A percentile compares a stretch with the other conserved stretches of the same genome.
Evolutionary conservation across 2,888 invertebrate genomes (phyloP).

Genomic region (Hofmannophila pseudospretella): DNA sequence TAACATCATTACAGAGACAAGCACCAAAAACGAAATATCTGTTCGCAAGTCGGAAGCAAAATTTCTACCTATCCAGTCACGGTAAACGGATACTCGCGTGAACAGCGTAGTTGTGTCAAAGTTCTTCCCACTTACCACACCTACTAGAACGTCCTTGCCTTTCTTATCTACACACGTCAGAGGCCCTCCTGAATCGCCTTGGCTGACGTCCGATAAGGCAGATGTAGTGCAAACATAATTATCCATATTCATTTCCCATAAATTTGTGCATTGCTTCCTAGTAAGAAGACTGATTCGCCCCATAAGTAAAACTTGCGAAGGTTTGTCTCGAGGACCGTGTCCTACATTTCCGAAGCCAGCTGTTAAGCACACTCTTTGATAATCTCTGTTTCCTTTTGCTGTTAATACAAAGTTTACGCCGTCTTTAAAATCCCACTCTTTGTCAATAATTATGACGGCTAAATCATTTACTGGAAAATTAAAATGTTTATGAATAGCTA

Average conservation of each 20-base stretch:
- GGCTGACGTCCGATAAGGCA: constrained; percentile 30
- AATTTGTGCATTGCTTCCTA: constrained; percentile 28
- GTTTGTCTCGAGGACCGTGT: constrained; percentile 1
- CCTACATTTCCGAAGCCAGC: constrained; percentile 8
- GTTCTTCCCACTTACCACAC: constrained; percentile 55
- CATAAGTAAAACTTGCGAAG: constrained; percentile 31
- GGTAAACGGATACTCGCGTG: constrained; percentile 30
- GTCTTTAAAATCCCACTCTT: constrained; percentile 27
- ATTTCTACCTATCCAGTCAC: constrained; percentile 8
- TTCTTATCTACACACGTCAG: constrained; percentile 35
- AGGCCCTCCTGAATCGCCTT: constrained; percentile 59
- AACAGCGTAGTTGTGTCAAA: constrained; percentile 41
- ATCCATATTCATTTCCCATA: constrained; percentile 53
- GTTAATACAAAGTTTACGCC: constrained; percentile 10
- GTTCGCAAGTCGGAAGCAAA: neutral
- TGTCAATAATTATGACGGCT: constrained; percentile 32
- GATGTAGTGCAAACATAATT: constrained; percentile 38
- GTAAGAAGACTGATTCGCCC: constrained; percentile 35
- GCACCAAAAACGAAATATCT: neutral
- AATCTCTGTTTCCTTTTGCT: neutral
- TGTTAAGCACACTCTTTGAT: neutral
- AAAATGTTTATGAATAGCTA: constrained; percentile 24
- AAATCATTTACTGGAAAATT: constrained; percentile 42
- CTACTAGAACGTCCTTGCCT: constrained; percentile 35
- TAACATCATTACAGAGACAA: no score